Evolutionary conservation across 2,888 invertebrate genomes (phyloP).

Genomic region (Patella pellucida): DNA sequence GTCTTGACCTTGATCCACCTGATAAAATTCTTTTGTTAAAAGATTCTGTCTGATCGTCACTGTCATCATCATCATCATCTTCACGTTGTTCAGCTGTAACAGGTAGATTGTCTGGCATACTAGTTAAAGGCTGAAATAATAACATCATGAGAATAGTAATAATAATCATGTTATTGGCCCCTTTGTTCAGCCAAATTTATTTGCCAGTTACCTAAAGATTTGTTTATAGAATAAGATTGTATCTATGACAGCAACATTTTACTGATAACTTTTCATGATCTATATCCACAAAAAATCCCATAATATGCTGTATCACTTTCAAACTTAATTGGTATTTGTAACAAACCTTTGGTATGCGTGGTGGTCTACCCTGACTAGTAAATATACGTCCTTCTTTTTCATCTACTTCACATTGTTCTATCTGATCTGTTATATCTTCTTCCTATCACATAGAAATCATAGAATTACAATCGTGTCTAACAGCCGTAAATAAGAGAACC

Average conservation of each 20-base stretch:
- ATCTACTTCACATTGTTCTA: conserved; percentile 68
- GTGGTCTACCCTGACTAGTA: conserved; percentile 32
- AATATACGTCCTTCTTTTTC: conserved; percentile 56
- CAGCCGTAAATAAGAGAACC: no score
- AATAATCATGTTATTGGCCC: no score
- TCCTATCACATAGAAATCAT: conserved; percentile 48
- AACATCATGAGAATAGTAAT: no score
- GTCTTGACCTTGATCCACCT: conserved; percentile 18
- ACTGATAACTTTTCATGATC: no score
- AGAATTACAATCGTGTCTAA: no score
- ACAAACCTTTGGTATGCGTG: conserved; percentile 58
- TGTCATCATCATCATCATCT: conserved; percentile 51
- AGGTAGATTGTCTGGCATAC: conserved; percentile 58
- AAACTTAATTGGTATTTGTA: no score
- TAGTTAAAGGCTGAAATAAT: conserved; percentile 54
- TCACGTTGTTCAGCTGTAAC: conserved; percentile 40
- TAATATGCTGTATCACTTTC: no score
- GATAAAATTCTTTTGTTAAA: neutral
- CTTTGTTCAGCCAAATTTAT: no score
- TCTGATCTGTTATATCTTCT: conserved; percentile 68
- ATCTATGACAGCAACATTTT: no score
- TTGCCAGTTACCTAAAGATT: no score
- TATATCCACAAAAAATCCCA: no score
- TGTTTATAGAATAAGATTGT: no score
- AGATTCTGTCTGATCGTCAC: conserved; percentile 37